These are phyloP conservation scores for Pseudomugil gertrudae DNA, from an alignment of 2,797 vertebrate genomes.

Conservation along the genomic window DNA sequence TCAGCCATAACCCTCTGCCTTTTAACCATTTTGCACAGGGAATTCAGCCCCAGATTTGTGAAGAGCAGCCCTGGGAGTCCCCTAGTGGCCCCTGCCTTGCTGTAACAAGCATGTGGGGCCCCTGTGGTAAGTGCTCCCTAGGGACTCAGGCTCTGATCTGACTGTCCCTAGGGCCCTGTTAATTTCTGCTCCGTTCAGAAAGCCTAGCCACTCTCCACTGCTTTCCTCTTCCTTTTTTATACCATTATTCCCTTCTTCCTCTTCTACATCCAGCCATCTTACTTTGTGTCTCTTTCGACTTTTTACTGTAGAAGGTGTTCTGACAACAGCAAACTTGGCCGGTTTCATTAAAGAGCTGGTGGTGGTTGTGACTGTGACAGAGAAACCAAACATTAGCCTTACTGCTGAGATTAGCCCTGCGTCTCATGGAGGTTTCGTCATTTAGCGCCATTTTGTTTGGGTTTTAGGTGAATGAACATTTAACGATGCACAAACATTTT, in stretches of 20 bases:
- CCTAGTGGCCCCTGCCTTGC: conserved; percentile 77
- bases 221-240: conserved; percentile 58
- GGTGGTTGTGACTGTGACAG: conserved; percentile 62
- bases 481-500: too few species aligned
- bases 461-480: neutral
- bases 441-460: neutral
- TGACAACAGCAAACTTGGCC: conserved; percentile 61
- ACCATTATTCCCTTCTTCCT: conserved; percentile 47
- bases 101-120: conserved; percentile 80
- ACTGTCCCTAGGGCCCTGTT: conserved; percentile 81
- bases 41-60: conserved; percentile 79
- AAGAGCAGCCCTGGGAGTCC: conserved; percentile 76
- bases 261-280: conserved; percentile 35
- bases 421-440: conserved; percentile 7
- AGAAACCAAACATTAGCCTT: conserved; percentile 55
- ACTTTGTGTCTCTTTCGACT: conserved; percentile 19
- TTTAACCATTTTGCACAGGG: conserved; percentile 71
- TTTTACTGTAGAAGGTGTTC: conserved; percentile 68
- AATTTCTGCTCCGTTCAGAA: conserved; percentile 81
- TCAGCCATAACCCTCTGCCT: conserved; percentile 62
- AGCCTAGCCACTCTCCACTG: conserved; percentile 74
- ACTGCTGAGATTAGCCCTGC: conserved; percentile 33
- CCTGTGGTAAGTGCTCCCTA: conserved; percentile 80
- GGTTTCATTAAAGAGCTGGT: conserved; percentile 58
- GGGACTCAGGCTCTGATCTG: conserved; percentile 80